Conservation (phyloP, 2,113 vertebrate species). For the Tetrao urogallus region DNA sequence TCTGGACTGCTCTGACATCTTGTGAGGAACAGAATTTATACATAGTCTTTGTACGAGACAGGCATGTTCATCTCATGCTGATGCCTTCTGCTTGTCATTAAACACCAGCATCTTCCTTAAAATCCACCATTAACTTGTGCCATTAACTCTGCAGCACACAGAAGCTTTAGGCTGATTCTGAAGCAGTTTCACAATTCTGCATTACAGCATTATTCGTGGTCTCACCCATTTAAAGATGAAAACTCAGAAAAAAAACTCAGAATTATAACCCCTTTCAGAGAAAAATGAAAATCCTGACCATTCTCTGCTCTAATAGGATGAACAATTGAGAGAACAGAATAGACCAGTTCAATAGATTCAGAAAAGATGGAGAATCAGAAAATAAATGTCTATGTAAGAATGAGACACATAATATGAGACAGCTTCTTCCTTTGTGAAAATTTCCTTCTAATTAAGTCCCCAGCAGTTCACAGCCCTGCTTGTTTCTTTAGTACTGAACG, state of each 20-base stretch:
- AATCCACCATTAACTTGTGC: background rate
- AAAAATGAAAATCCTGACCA: background rate
- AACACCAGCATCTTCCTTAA: background rate
- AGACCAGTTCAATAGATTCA: background rate
- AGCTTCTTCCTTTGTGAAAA: background rate
- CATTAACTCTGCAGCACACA: background rate
- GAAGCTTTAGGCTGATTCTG: background rate
- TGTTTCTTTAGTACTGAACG: background rate
- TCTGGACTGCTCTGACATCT: background rate
- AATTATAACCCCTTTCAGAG: background rate
- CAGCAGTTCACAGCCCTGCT: background rate
- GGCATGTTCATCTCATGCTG: background rate
- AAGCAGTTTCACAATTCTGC: background rate
- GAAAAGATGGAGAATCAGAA: background rate
- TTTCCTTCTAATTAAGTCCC: background rate
- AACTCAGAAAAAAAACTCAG: background rate
- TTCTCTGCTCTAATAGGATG: background rate
- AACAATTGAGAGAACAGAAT: background rate
- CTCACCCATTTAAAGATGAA: background rate
- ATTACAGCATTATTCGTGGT: conserved; percentile 14
- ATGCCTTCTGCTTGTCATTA: background rate
- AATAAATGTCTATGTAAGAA: background rate
- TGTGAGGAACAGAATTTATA: background rate
- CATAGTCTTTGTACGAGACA: background rate
- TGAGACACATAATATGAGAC: background rate